phyloP scores from a whole-genome alignment of 2,113 vertebrate genomes.

The Nothocercus nigrocapillus region DNA sequence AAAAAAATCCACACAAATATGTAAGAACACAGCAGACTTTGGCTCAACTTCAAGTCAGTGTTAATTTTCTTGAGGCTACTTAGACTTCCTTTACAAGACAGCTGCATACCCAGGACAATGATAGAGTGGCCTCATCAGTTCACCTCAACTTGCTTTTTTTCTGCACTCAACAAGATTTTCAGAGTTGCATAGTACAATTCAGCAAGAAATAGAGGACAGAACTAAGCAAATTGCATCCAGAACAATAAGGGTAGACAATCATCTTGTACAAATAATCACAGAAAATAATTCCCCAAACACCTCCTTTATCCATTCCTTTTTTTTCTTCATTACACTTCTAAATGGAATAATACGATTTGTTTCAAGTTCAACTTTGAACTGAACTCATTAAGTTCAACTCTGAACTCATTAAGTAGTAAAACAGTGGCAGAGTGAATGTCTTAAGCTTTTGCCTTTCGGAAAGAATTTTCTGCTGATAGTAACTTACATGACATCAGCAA shows the following conservation, averaged over 20 bases:
- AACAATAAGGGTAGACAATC: neutral
- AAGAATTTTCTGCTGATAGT: neutral
- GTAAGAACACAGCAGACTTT: neutral
- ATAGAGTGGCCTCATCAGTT: neutral
- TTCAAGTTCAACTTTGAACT: neutral
- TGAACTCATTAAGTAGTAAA: neutral
- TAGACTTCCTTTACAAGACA: neutral
- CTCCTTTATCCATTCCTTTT: neutral
- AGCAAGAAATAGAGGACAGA: neutral
- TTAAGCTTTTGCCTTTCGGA: neutral
- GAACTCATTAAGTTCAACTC: neutral
- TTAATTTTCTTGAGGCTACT: neutral
- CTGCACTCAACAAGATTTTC: neutral
- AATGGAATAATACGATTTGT: neutral
- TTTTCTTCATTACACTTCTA: neutral
- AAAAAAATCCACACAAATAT: neutral
- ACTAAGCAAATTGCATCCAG: neutral
- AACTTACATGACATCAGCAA: neutral
- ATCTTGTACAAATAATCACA: neutral
- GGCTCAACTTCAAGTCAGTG: neutral
- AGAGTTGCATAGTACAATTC: neutral
- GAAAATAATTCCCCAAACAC: neutral
- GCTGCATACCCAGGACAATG: neutral
- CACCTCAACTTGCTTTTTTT: neutral
- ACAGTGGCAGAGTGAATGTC: neutral